A percentile compares a stretch with the other conserved stretches of the same genome.
phyloP scores from a whole-genome alignment of 1,140 invertebrate species.

The Theocolax elegans region DNA sequence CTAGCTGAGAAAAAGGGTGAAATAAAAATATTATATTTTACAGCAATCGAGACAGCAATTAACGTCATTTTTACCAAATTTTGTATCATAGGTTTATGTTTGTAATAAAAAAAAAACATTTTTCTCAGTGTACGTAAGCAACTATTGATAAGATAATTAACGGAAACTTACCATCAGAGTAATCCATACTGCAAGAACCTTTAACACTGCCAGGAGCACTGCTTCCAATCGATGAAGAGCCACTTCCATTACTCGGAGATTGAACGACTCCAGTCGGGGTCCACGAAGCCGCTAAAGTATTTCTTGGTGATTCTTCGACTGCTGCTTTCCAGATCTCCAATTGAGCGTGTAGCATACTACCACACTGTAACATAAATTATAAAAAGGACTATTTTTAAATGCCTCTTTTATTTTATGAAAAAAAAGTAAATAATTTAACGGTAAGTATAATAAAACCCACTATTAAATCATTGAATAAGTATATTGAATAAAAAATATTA shows the following conservation, averaged over 20 bases:
- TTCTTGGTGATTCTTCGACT: slow-evolving; percentile 66
- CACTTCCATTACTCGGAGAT: slow-evolving; percentile 49
- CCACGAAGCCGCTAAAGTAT: slow-evolving; percentile 61
- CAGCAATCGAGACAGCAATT: too few relatives aligned
- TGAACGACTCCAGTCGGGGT: slow-evolving; percentile 59
- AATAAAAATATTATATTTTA: too few relatives aligned
- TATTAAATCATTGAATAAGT: too few relatives aligned
- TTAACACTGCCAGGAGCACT: slow-evolving; percentile 54
- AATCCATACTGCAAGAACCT: slow-evolving; percentile 65
- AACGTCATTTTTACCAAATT: too few relatives aligned
- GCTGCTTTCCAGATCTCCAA: slow-evolving; percentile 93
- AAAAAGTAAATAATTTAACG: neutral
- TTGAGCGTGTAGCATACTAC: slow-evolving; percentile 86
- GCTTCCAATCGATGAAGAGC: slow-evolving; percentile 51
- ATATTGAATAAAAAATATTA: too few relatives aligned
- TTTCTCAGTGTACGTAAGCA: too few relatives aligned
- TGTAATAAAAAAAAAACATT: too few relatives aligned
- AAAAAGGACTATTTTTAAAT: neutral
- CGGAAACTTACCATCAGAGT: slow-evolving; percentile 72
- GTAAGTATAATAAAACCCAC: too few relatives aligned
- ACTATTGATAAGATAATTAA: too few relatives aligned
- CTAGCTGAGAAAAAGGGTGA: too few relatives aligned
- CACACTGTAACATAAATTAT: slow-evolving; percentile 70
- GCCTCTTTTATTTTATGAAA: neutral
- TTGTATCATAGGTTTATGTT: too few relatives aligned